phyloP scores from a whole-genome alignment of 2,888 invertebrate genomes.

The Megamerina dolium region DNA sequence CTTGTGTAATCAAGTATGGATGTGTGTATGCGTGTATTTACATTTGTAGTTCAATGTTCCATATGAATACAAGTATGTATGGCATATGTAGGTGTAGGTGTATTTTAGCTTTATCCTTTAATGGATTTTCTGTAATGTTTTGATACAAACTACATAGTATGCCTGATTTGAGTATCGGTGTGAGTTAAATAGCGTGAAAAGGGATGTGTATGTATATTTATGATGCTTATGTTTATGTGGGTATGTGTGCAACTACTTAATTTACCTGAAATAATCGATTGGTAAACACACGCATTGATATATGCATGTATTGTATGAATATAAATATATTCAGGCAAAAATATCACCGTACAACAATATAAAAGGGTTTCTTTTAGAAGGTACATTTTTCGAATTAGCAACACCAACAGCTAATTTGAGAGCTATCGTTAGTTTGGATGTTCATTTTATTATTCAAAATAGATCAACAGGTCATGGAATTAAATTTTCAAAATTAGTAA shows the following conservation, averaged over 20 bases:
- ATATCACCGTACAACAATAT: too few species aligned
- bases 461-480: too few species aligned
- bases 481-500: too few species aligned
- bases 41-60: too few species aligned
- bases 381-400: too few species aligned
- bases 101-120: conserved; percentile 33
- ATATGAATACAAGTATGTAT: background rate
- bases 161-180: background rate
- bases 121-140: conserved; percentile 29
- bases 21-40: background rate
- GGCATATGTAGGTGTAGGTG: conserved; percentile 1
- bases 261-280: conserved; percentile 44
- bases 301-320: background rate
- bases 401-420: too few species aligned
- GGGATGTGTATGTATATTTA: conserved; percentile 12
- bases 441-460: too few species aligned
- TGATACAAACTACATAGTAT: background rate
- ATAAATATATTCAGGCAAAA: too few species aligned
- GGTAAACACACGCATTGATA: conserved; percentile 33
- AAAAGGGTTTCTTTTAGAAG: too few species aligned
- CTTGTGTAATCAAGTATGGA: background rate
- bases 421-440: too few species aligned
- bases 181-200: conserved; percentile 9
- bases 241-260: conserved; percentile 34
- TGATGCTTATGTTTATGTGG: background rate